These are phyloP conservation scores for Euwallacea similis DNA, from an alignment of 1,140 invertebrate genomes.

Conservation along the genomic window DNA sequence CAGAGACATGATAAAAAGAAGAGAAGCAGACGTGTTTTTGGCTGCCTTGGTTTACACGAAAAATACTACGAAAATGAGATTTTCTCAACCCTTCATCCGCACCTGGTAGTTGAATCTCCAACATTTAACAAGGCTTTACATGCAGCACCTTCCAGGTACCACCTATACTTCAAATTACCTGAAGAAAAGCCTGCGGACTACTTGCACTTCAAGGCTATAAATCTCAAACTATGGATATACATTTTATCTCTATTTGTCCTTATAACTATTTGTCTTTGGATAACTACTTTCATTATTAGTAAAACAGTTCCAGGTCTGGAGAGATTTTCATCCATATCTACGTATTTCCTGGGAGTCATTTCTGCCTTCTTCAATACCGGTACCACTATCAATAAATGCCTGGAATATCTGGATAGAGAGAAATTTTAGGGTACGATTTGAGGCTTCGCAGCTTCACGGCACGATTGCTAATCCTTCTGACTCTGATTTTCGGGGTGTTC, in stretches of 20 bases:
- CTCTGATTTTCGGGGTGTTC: constrained; percentile 44
- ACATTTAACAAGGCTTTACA: constrained; percentile 21
- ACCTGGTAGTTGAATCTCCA: constrained; percentile 42
- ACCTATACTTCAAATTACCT: constrained; percentile 45
- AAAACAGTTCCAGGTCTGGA: constrained; percentile 29
- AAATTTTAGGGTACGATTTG: constrained; percentile 44
- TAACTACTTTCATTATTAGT: constrained; percentile 38
- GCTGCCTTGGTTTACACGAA: constrained; percentile 41
- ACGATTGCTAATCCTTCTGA: constrained; percentile 42
- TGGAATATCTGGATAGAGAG: not conserved
- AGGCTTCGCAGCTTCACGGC: constrained; percentile 42
- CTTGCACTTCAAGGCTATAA: constrained; percentile 43
- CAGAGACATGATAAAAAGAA: constrained; percentile 37
- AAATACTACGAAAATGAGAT: constrained; percentile 36
- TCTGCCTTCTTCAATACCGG: constrained; percentile 50
- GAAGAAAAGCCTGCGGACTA: constrained; percentile 36
- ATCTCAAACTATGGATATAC: constrained; percentile 39
- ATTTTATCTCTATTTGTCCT: constrained; percentile 38
- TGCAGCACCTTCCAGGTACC: constrained; percentile 29
- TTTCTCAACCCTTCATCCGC: constrained; percentile 49
- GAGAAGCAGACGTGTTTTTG: constrained; percentile 45
- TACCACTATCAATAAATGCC: constrained; percentile 6
- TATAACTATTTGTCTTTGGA: constrained; percentile 40
- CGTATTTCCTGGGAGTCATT: constrained; percentile 44
- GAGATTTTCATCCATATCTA: constrained; percentile 41